Base-by-base conservation (phyloP, 2,113 vertebrate species). In the Stegostoma tigrinum region DNA sequence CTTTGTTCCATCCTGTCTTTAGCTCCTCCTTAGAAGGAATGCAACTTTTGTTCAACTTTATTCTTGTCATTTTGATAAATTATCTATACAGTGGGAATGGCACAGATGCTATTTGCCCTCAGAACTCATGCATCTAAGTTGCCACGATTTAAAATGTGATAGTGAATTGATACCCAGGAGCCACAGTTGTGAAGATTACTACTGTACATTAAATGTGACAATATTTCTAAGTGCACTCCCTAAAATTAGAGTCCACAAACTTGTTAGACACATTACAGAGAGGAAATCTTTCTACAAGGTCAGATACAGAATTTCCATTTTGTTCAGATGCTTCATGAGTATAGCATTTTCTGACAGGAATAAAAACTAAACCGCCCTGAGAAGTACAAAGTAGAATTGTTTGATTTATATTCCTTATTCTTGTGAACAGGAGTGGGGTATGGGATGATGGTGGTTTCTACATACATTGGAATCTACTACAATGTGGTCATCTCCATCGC, bases 361-460 rank as follows among this genome's bases (percentile, higher is more conserved):
- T 19, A n/a, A 66, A 64, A 38, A 64, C 55, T 38, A 66, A 64
- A n/a, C 55, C n/a, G 10, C 34, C 30, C 55, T 66, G 89, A 83
- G 80, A 83, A 42, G 80, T 83, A 83, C 15, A 90, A 61, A 55
- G 27, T 89, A 23, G 89, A 91, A 91, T 91, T 91, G 61, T 66
- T 68, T 94, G 66, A 94, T 67, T 70, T 94, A 21, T 70, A 14
- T 67, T 38, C 64, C 93, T 42, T 48, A 42, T 42, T 94, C 30
- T 67, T 94, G 64, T 94, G 34, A 94, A 94, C 96, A 99, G 99
- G 99, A 68, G 98, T 99, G 96, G 99, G 99, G 96, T 99, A 99
- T 2, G 99, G 99, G 96, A 99, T 99, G 99, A 99, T 99, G 99
- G 99, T 99, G 96, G 99, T 99, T 96, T 99, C 99, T 96, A 99